A percentile compares a stretch with the other conserved stretches of the same genome.
Evolutionary conservation across 2,113 vertebrate genomes (phyloP).

Genomic region (Chaetops frenatus): DNA sequence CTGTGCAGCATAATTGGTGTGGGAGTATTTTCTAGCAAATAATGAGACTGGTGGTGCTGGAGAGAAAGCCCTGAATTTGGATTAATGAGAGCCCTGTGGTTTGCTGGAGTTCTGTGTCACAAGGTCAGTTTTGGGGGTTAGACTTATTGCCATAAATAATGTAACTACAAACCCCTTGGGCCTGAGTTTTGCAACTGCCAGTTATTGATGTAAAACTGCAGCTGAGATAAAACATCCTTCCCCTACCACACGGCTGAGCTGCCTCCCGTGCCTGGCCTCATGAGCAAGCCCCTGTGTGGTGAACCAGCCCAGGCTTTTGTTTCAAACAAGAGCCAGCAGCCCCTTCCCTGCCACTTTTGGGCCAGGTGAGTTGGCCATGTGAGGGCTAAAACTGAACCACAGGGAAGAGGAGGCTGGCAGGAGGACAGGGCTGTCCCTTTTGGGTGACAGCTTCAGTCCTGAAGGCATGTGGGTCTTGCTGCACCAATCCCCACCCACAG

Average conservation of each 20-base stretch:
- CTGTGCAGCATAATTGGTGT: background rate
- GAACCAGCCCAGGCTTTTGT: background rate
- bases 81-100: conserved; percentile 25
- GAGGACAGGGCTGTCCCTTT: background rate
- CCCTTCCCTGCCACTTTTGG: background rate
- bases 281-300: fast-evolving
- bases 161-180: conserved; percentile 41
- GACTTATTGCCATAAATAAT: conserved; percentile 50
- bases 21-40: background rate
- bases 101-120: conserved; percentile 14
- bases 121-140: conserved; percentile 56
- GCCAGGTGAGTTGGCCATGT: background rate
- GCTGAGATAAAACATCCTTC: background rate
- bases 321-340: background rate
- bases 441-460: background rate
- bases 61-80: background rate
- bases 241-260: background rate
- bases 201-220: background rate
- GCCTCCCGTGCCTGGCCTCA: background rate
- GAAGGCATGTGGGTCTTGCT: background rate
- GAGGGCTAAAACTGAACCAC: background rate
- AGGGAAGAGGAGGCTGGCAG: background rate
- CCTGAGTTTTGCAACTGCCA: background rate
- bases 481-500: background rate
- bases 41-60: background rate